Percentiles rank a stretch among this genome's conserved stretches.
Conservation (phyloP, 2,113 vertebrate species). For the Datnioides undecimradiatus region DNA sequence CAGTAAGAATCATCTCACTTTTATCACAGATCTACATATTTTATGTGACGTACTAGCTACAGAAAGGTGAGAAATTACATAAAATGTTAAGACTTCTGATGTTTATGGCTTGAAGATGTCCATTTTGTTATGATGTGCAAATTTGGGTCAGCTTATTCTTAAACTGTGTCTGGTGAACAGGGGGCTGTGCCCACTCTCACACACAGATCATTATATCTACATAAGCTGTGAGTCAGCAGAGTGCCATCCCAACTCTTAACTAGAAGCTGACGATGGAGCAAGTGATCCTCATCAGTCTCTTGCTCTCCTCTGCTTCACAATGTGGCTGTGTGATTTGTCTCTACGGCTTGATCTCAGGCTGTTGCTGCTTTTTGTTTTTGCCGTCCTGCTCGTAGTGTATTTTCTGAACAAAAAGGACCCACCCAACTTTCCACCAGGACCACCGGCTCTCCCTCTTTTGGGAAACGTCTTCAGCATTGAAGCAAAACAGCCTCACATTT, state of each 20-base stretch:
- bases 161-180: not conserved
- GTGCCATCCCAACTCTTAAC: conserved; percentile 42
- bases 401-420: conserved; percentile 77
- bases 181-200: conserved; percentile 10
- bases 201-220: conserved; percentile 19
- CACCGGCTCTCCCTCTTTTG: conserved; percentile 81
- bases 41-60: too few relatives aligned
- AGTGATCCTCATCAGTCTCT: not conserved
- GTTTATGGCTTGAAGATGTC: not conserved
- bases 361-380: conserved; percentile 71
- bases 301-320: conserved; percentile 41
- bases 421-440: conserved; percentile 84
- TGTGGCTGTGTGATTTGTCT: conserved; percentile 67
- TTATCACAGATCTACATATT: not conserved
- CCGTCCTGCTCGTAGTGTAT: conserved; percentile 74
- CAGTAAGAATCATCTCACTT: not conserved
- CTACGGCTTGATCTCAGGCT: conserved; percentile 61
- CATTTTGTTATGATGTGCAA: too few relatives aligned
- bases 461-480: conserved; percentile 82
- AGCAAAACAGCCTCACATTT: conserved; percentile 80
- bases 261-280: conserved; percentile 15
- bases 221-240: conserved; percentile 57
- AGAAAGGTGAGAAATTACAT: not conserved
- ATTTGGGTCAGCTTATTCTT: not conserved
- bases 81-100: not conserved